Evolutionary conservation across 2,888 invertebrate genomes (phyloP), one percentile per base, ranked within the genome.

Genomic region (Baronia brevicornis): DNA sequence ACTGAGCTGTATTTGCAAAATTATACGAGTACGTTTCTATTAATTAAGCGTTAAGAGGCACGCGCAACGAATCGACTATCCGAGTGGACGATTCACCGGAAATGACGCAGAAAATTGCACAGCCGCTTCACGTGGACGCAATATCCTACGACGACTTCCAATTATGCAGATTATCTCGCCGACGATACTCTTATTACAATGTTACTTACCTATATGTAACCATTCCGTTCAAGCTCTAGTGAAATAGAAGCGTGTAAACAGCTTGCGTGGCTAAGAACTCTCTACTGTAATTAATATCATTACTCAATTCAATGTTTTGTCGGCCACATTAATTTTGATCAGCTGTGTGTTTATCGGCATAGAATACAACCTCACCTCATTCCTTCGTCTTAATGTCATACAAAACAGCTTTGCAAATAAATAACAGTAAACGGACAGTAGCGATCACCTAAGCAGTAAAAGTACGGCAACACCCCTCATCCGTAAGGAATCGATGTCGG

Each of bases 41-140:
- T 70, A 71, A 68, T 72, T 69, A 64, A 58, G 48, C 65, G 59
- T 64, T 54, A 51, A 51, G 52, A 64, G 64, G 54, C 55, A 54
- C 46, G 55, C 58, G 61, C 49, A 52, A 59, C 59, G 58, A 56
- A 62, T 65, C 51, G 42, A 46, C 60, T 55, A 62, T 62, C 60
- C 54, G 60, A 61, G 61, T 61, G 70, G 67, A 63, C 75, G 72
- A 67, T 69, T 70, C 60, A 38, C 49, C 69, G 82, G 82, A 82
- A 82, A 84, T 82, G 82, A 79, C 74, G 77, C 73, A 70, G 82
- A 84, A 84, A 84, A 84, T 84, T 84, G 82, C 73, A 59, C 66
- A 49, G 59, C 66, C 64, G 65, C 64, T 71, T 71, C 73, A 73
- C 71, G 63, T 78, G 79, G 75, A 79, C 75, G 75, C 70, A 77